Evolutionary conservation across 2,113 vertebrate genomes (phyloP), one percentile per base, ranked within the genome.

Genomic region (Plotosus lineatus): DNA sequence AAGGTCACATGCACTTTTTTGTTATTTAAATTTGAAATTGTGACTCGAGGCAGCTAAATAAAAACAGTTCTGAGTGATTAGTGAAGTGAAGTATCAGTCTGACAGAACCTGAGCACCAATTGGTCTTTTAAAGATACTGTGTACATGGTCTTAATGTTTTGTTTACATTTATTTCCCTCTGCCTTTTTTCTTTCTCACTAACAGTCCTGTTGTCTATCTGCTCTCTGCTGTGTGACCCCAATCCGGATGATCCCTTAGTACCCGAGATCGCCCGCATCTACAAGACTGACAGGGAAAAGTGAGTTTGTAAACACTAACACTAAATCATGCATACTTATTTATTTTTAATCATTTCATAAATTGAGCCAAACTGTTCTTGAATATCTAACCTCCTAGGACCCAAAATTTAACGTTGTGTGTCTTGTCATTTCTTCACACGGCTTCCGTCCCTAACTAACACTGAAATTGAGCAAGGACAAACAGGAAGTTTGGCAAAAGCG

Each of bases 231-330:
- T 99, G 97, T 89, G 97, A 99, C 94, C 97, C 97, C 90, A 98
- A 98, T 95, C 97, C 96, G 95, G 97, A 99, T 88, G 97, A 99
- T 94, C 97, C 97, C 90, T 96, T 99, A 96, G 97, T 99, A 96
- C 97, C 97, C 85, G 97, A 99, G 96, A 99, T 99, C 91, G 97
- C 97, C 93, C 96, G 97, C 95, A 98, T 99, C 95, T 99, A 99
- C 96, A 99, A 99, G 97, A 99, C 97, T 95, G 97, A 99, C 96
- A 98, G 97, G 96, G 97, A 99, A 95, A 99, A 98, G 97, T 98
- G 88, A 95, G 97, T 95, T 5, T 46, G 14, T n/a, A 9, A n/a
- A 4, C 31, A 44, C 36, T n/a, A n/a, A 19, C 50, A 51, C 1
- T 26, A 26, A 44, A 11, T 38, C 1, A 1, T 26, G 38, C 38